phyloP scores from a whole-genome alignment of 1,140 invertebrate species.

The Ladona fulva region DNA sequence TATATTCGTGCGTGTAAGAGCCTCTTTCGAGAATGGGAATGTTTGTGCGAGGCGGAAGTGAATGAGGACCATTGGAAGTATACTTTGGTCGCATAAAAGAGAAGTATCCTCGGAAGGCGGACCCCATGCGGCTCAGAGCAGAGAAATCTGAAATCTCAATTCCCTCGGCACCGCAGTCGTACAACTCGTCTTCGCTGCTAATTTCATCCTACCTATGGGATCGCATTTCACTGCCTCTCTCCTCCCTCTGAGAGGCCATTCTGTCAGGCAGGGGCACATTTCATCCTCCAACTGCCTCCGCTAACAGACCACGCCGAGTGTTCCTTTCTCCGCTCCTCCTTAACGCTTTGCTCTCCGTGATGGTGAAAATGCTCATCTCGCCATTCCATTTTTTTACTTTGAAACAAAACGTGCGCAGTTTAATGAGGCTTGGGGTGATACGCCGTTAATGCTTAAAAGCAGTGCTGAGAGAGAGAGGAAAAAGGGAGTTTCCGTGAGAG shows the following conservation, averaged over 20 bases:
- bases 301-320: background rate
- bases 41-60: too few species aligned
- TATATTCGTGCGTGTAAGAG: too few species aligned
- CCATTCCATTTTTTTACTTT: too few species aligned
- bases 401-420: too few species aligned
- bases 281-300: background rate
- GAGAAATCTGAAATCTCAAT: constrained; percentile 6
- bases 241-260: background rate
- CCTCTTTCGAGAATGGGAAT: too few species aligned
- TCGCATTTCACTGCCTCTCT: background rate
- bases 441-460: too few species aligned
- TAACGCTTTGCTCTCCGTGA: too few species aligned
- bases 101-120: background rate
- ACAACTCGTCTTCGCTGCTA: background rate
- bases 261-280: background rate
- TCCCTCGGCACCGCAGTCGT: background rate
- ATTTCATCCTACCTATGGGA: background rate
- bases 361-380: too few species aligned
- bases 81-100: background rate
- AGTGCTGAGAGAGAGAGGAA: too few species aligned
- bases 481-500: too few species aligned
- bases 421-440: too few species aligned
- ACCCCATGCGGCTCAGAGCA: background rate
- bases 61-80: background rate
- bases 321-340: too few species aligned